Base-by-base conservation (phyloP, 2,113 vertebrate species). In the Hepsetus odoe region DNA sequence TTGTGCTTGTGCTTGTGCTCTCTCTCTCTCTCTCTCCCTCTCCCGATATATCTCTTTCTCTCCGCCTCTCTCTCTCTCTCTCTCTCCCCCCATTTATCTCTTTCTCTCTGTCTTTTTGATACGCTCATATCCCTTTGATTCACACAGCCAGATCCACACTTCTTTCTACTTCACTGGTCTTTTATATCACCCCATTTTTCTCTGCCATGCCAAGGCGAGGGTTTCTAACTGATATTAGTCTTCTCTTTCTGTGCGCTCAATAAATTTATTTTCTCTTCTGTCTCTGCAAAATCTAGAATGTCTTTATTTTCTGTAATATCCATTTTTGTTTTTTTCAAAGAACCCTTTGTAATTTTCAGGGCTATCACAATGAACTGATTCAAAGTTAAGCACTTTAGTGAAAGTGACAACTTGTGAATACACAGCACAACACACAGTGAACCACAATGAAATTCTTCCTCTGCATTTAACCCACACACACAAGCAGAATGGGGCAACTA, bases 91-190 rank as follows among this genome's bases (percentile, higher is more conserved):
- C 76, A 9, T 65, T 61, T 28, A 38, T 65, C 30, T 22, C 28
- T 8, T 58, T 35, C 59, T 32, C 42, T 35, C 51, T 51, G 22
- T 28, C 30, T 61, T 22, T 59, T 72, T 59, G 71, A 40, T 81
- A 74, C 56, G 74, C 68, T 72, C 20, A 64, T 78, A 53, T 16
- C 53, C 40, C 18, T 26, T 74, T 49, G 69, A 81, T 76, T 77
- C 13, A 58, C 40, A 53, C 46, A 49, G 49, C 24, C 24, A 10
- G 58, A 24, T 56, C 64, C 11, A 74, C 61, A 67, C 35, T 40
- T 32, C 74, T 75, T 46, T 74, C 72, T 77, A 67, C 38, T 64
- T 72, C 38, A 38, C 32, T 72, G 20, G 18, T 70, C 53, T 26
- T 28, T 35, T 20, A 24, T 74, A 64, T 35, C 66, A 18, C 67